Percentiles rank a stretch among this genome's conserved stretches.
These are phyloP conservation scores for Drosophila tanythrix DNA, from an alignment of 2,888 invertebrate genomes.

Conservation along the genomic window DNA sequence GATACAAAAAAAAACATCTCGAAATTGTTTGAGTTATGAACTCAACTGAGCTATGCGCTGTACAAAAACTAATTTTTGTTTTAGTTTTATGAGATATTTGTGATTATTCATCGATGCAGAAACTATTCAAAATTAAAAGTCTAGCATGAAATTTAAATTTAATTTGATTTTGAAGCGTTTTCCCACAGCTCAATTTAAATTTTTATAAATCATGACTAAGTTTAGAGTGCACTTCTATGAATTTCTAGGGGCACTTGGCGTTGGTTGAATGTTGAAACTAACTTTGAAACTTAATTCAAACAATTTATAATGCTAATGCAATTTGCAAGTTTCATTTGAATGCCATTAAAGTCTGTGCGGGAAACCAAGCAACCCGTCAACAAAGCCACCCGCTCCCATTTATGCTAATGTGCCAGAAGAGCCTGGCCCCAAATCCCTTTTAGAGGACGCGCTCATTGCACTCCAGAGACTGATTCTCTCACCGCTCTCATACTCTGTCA, in stretches of 20 bases:
- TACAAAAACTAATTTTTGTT: neutral
- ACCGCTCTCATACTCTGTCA: constrained; percentile 2
- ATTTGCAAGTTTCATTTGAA: constrained; percentile 27
- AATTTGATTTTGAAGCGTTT: neutral
- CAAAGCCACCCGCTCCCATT: constrained; percentile 28
- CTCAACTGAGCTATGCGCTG: neutral
- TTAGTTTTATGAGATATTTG: neutral
- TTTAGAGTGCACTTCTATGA: neutral
- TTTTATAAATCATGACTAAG: neutral
- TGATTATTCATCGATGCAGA: neutral
- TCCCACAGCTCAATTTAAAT: neutral
- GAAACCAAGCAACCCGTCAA: constrained; percentile 1
- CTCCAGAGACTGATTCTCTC: constrained; percentile 58
- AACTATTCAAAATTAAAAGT: neutral
- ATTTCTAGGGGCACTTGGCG: neutral
- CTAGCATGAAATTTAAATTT: neutral
- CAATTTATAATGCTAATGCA: neutral
- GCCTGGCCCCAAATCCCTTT: constrained; percentile 61
- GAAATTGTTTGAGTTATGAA: constrained; percentile 14
- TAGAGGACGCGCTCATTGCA: constrained; percentile 62
- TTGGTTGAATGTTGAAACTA: neutral
- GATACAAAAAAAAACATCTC: constrained; percentile 42
- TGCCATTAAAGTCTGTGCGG: constrained; percentile 16
- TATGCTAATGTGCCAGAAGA: constrained; percentile 56
- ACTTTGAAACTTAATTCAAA: neutral